Evolutionary conservation across 2,797 vertebrate species (phyloP).

Genomic region (Acridotheres tristis): DNA sequence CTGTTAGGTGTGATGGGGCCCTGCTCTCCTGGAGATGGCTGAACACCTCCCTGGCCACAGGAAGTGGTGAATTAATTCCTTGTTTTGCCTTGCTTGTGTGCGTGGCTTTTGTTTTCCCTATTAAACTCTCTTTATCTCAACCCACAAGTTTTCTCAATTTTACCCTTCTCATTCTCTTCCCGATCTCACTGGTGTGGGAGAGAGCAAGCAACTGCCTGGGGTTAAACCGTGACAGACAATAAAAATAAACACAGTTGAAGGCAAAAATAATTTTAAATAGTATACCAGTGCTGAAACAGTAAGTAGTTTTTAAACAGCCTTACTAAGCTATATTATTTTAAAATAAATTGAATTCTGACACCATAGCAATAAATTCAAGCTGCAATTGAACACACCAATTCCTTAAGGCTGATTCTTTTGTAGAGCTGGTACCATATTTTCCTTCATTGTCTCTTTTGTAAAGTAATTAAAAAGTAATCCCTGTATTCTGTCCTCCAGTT

Average conservation of each 20-base stretch:
- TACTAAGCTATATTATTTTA: not conserved
- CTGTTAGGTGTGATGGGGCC: not conserved
- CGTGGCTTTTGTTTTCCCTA: not conserved
- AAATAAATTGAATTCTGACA: not conserved
- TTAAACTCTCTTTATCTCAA: not conserved
- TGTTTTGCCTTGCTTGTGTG: not conserved
- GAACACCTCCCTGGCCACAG: not conserved
- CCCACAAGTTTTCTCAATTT: not conserved
- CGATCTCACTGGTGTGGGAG: accelerated
- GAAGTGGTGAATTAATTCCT: not conserved
- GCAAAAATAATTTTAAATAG: not conserved
- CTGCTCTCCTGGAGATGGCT: not conserved
- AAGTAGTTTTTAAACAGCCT: not conserved
- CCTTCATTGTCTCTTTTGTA: not conserved
- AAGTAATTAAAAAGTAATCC: not conserved
- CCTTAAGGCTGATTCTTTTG: not conserved
- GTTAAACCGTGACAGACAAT: not conserved
- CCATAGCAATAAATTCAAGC: not conserved
- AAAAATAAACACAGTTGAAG: not conserved
- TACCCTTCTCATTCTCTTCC: not conserved
- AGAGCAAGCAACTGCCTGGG: accelerated
- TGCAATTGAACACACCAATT: not conserved
- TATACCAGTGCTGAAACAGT: not conserved
- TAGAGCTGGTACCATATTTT: not conserved
- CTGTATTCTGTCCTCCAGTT: not conserved